Evolutionary conservation across 2,888 invertebrate genomes (phyloP).

Genomic region (Eristalis pertinax): DNA sequence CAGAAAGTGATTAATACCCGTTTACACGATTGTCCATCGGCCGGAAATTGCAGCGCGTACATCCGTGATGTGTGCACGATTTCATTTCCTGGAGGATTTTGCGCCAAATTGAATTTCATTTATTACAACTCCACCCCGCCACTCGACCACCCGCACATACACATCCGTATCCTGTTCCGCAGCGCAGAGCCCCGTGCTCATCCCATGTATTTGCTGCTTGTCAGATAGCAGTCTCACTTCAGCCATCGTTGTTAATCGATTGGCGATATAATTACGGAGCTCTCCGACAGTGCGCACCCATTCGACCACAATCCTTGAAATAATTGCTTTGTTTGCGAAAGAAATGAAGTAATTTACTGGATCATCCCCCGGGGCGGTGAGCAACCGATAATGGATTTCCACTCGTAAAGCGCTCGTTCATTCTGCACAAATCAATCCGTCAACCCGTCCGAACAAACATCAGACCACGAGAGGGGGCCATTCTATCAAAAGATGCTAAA

Average conservation of each 20-base stretch:
- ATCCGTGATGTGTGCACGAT: constrained; percentile 55
- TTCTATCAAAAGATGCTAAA: background rate
- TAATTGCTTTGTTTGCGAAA: constrained; percentile 28
- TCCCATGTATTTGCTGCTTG: constrained; percentile 1
- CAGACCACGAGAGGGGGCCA: background rate
- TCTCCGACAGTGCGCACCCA: background rate
- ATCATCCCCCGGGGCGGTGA: constrained; percentile 25
- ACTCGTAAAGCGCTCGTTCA: background rate
- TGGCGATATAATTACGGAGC: constrained; percentile 43
- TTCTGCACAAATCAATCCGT: constrained; percentile 53
- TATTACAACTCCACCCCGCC: constrained; percentile 24
- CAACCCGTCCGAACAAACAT: constrained; percentile 2
- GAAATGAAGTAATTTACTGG: constrained; percentile 51
- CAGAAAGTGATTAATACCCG: constrained; percentile 63
- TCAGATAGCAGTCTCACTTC: constrained; percentile 16
- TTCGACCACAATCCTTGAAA: constrained; percentile 22
- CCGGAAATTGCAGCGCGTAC: constrained; percentile 62
- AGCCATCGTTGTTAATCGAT: constrained; percentile 43
- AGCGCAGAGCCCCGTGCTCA: background rate
- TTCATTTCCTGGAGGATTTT: constrained; percentile 69
- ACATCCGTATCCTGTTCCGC: constrained; percentile 11
- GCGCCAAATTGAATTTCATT: constrained; percentile 68
- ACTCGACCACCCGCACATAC: background rate
- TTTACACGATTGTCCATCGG: constrained; percentile 48
- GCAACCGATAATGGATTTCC: constrained; percentile 2